phyloP scores from a whole-genome alignment of 2,797 vertebrate genomes.

The Percopsis omiscomaycus region DNA sequence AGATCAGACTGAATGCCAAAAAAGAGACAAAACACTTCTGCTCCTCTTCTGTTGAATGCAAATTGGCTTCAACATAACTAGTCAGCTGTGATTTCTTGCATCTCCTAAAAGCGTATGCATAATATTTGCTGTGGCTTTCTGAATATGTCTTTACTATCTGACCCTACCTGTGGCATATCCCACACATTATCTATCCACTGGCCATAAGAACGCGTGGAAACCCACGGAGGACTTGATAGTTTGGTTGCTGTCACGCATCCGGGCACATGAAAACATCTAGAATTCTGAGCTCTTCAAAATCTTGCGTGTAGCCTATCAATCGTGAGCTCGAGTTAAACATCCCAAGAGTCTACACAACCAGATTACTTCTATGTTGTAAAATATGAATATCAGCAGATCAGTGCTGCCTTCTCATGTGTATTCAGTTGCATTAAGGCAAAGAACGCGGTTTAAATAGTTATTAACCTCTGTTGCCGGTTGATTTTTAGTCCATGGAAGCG shows the following conservation, averaged over 20 bases:
- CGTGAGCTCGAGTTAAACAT: conserved; percentile 19
- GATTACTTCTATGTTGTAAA: conserved; percentile 15
- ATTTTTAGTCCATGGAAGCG: conserved; percentile 42
- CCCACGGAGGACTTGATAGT: conserved; percentile 29
- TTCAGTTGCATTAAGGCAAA: conserved; percentile 16
- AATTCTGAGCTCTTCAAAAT: conserved; percentile 37
- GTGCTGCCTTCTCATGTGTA: conserved; percentile 9
- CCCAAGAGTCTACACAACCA: conserved; percentile 21
- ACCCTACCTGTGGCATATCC: conserved; percentile 52
- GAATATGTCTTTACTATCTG: conserved; percentile 1
- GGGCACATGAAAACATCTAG: conserved; percentile 7
- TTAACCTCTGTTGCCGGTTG: conserved; percentile 21
- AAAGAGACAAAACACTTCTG: conserved; percentile 3
- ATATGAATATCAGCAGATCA: conserved; percentile 33
- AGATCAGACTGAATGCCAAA: conserved; percentile 6
- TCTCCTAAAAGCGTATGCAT: neutral
- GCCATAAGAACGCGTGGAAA: conserved; percentile 23
- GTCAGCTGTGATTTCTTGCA: neutral
- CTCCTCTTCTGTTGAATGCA: neutral
- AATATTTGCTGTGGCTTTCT: neutral
- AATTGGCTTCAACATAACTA: conserved; percentile 6
- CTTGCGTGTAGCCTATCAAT: conserved; percentile 5
- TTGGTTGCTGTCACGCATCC: conserved; percentile 52
- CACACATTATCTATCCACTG: conserved; percentile 27
- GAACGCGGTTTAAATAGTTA: conserved; percentile 26